phyloP scores from a whole-genome alignment of 2,113 vertebrate species.

The Myrmecobius fasciatus region DNA sequence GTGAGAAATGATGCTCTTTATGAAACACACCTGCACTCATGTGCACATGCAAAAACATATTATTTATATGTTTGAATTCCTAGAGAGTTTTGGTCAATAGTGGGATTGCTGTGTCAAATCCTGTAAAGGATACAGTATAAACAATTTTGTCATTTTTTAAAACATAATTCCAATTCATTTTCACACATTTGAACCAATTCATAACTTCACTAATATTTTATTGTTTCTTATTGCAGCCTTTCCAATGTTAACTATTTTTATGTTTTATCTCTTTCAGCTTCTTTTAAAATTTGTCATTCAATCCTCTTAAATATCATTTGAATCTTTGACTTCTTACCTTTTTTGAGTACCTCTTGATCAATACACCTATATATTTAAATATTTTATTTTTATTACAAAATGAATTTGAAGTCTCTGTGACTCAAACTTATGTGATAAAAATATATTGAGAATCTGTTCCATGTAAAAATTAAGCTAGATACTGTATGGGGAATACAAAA shows the following conservation, averaged over 20 bases:
- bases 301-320: not conserved
- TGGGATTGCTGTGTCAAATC: not conserved
- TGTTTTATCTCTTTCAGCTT: not conserved
- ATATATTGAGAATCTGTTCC: not conserved
- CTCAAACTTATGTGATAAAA: not conserved
- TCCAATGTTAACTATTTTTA: not conserved
- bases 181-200: not conserved
- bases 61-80: not conserved
- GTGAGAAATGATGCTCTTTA: not conserved
- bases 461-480: not conserved
- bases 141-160: not conserved
- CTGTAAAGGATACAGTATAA: not conserved
- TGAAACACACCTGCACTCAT: not conserved
- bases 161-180: not conserved
- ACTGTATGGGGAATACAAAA: not conserved
- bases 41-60: not conserved
- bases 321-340: not conserved
- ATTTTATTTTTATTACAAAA: not conserved
- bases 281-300: not conserved
- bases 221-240: not conserved
- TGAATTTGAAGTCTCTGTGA: not conserved
- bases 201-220: not conserved
- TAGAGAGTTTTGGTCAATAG: not conserved
- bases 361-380: not conserved
- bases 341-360: not conserved